Base-by-base conservation (phyloP, 2,888 invertebrate species). In the Cataglyphis rosenhaueri region DNA sequence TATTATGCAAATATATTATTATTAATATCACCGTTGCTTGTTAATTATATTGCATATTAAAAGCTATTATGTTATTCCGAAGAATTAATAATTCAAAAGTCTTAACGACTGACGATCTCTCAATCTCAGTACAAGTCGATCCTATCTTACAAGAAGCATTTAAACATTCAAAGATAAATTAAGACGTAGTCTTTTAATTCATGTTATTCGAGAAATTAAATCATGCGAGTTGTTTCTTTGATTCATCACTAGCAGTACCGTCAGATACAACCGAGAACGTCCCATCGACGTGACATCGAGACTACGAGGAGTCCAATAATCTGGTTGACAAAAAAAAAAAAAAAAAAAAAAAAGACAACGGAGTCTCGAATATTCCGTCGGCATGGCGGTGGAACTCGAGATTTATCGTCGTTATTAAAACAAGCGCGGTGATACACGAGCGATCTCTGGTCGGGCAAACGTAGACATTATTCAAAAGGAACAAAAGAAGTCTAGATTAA, bases 401-500 rank as follows among this genome's bases (percentile, higher is more conserved):
- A 88, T 88, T 88, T 88, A 88, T 88, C 82, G 87, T 74, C 82
- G 87, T 87, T 87, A 85, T 88, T 90, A 87, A 90, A 88, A 85
- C 87, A 86, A 86, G 75, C 87, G 83, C 81, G 55, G 84, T 85
- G 88, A 85, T 89, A 82, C 84, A 74, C 78, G 81, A 79, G 66
- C 65, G 83, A 48, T 74, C 83, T 73, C 44, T 62, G 62, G 48
- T 64, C 64, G 64, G 12, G 76, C 71, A 64, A 70, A 61, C 65
- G 84, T 81, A 64, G 85, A 82, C 81, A 73, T 86, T 89, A 88
- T 89, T 89, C 87, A 83, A 76, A 52, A 8, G 29, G 73, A 64
- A 87, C 84, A 84, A 87, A 87, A 87, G 84, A 81, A 87, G 61
- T 73, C 38, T 35, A 83, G 85, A 89, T 89, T 89, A 88, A 89